These are phyloP conservation scores for Ricordea florida DNA, from an alignment of 92 coral and sea anemone species.

Conservation along the genomic window DNA sequence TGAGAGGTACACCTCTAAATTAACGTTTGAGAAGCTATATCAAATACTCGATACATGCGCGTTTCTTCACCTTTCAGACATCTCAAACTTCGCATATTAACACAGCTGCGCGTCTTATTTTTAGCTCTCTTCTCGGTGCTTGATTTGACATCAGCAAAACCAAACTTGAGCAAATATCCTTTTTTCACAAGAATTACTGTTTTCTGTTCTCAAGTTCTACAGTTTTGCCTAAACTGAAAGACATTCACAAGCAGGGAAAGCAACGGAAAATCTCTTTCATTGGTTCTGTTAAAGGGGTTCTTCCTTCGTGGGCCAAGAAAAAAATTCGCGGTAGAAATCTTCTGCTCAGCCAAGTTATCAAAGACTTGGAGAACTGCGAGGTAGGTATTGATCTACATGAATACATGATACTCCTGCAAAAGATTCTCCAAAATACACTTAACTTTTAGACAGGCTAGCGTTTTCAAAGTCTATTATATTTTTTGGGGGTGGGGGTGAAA, in stretches of 20 bases:
- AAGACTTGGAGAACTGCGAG: conserved; percentile 45
- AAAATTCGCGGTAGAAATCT: background rate
- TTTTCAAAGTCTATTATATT: background rate
- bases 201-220: background rate
- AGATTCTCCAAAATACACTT: background rate
- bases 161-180: background rate
- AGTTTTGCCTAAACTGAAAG: conserved; percentile 35
- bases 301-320: conserved; percentile 51
- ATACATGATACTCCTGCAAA: background rate
- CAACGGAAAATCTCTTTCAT: conserved; percentile 25
- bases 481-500: no score
- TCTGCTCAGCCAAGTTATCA: conserved; percentile 34
- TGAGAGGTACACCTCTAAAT: no score
- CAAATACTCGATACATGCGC: no score
- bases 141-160: background rate
- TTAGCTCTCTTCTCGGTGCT: no score
- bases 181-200: no score
- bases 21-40: no score
- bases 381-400: conserved; percentile 33
- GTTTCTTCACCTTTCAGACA: no score
- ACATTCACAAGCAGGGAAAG: conserved; percentile 54
- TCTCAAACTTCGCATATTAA: no score
- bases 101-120: no score
- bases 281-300: conserved; percentile 34
- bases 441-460: background rate